Evolutionary conservation across 1,140 invertebrate species (phyloP), one percentile per base, ranked within the genome.

Genomic region (Araneus ventricosus): DNA sequence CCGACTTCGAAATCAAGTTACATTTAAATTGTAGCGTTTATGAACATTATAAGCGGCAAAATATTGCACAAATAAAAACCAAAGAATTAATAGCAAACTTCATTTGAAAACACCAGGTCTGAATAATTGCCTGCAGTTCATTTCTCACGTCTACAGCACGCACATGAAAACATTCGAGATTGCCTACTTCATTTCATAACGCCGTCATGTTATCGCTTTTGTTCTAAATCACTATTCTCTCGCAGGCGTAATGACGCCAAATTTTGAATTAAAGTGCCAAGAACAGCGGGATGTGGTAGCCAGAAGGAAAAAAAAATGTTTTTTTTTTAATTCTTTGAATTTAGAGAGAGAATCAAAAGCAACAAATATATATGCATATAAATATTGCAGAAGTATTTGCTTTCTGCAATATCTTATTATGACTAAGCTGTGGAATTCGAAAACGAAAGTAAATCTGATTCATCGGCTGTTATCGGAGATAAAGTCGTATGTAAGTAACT

Each of bases 261-360:
- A 75, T 75, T 27, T 75, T 37, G 30, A 75, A 75, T 75, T 75
- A 75, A 75, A 30, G 17, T 75, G 70, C 70, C 34, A 75, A 75
- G 70, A 75, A 30, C 45, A 52, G 10, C 45, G 45, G 45, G 2
- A 10, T 52, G 45, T 17, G 17, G 45, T 52, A 52, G 17, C 45
- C 17, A 14, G 0, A 10, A n/a, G n/a, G n/a, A n/a, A n/a, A n/a
- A n/a, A 34, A 75, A 75, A 75, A 37, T 2, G 34, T 34, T 20
- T 20, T 14, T 20, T 14, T 34, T 20, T 75, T 37, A n/a, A 52
- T 52, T 52, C 17, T 52, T 17, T 14, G 10, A 52, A 52, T 14
- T 52, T 52, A 52, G 8, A 52, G 17, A 52, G 17, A 14, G 1
- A 52, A 45, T 0, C 45, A 45, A 45, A 45, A 45, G 3, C 41